Evolutionary conservation across 1,140 invertebrate genomes (phyloP), one percentile per base, ranked within the genome.

Genomic region (Magallana gigas): DNA sequence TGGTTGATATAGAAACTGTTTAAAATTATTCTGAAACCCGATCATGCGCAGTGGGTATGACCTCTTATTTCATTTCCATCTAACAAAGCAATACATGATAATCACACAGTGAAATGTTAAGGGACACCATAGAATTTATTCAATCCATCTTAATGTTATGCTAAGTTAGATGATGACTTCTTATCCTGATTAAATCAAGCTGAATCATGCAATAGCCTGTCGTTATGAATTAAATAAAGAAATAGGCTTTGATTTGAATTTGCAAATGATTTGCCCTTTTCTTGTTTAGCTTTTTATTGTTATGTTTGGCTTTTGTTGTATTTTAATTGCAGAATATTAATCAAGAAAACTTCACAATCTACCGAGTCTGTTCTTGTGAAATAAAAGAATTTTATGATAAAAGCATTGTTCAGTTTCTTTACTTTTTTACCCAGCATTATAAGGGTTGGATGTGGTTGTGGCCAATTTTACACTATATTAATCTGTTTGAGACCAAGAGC

Each of bases 81-180:
- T 82, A 56, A 82, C 36, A 82, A 56, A 8, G 48, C 81, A 16
- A 83, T 83, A 57, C 16, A 83, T 57, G n/a, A 57, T 57, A 57
- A 56, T 83, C 48, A 83, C 48, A 83, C 6, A 83, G 16, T 57
- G 12, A 83, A 18, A n/a, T 83, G 57, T 57, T 83, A 56, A 57
- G 9, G 48, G 36, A 76, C 36, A 76, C 12, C 36, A 29, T 36
- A 76, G 68, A 76, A 76, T 76, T 76, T 7, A 76, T 76, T 76
- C 11, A 76, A 76, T 76, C 23, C 36, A 76, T 29, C 68, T 76
- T 8, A 23, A 18, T 18, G 64, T 23, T n/a, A 29, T 23, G 23
- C 18, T 12, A 76, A 12, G 68, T 48, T 48, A 48, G 36, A 76
- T 76, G 68, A 76, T 29, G 68, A 23, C 68, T 71, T 71, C 68